Base-by-base conservation (phyloP, 2,113 vertebrate species). In the Trichomycterus rosablanca region DNA sequence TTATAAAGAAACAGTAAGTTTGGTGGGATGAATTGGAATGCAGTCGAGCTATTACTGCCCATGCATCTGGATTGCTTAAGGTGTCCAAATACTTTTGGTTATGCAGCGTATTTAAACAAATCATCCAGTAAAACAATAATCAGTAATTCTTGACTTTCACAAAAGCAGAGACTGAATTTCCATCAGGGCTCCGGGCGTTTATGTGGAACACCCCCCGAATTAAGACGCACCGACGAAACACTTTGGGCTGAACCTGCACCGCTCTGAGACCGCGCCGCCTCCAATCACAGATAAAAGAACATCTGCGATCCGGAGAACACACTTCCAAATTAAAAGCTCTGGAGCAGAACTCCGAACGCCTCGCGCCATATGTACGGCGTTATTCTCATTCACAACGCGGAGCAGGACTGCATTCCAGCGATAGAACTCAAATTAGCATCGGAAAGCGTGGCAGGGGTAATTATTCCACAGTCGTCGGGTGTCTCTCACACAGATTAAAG, bases 301-400 rank as follows among this genome's bases (percentile, higher is more conserved):
- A 82, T 84, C 78, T 82, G 77, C 48, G 72, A 78, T 78, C 67
- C 66, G 58, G 76, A 75, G 78, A 82, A 81, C 74, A 78, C 78
- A 80, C 75, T 80, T 75, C 76, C 76, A 73, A 66, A 77, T 68
- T 74, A 79, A 79, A 80, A 75, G 74, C 72, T 77, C 67, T 78
- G 77, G 78, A 78, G 76, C 77, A 80, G 80, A 82, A 80, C 79
- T 75, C 71, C 73, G 76, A 78, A 80, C 64, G 79, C 67, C 74
- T 77, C 61, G 57, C 58, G 66, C 68, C 74, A 77, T 81, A 78
- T 75, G 80, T 73, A 81, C 69, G 71, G 67, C 75, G 69, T 69
- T 77, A 84, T 83, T 83, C 83, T 75, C 81, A 81, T 84, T 80
- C 77, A 79, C 76, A 84, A 83, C 80, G 83, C 80, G 76, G 80